Percentiles rank a stretch among this genome's conserved stretches.
Evolutionary conservation across 1,140 invertebrate species (phyloP).

Genomic region (Drosophila paulistorum): DNA sequence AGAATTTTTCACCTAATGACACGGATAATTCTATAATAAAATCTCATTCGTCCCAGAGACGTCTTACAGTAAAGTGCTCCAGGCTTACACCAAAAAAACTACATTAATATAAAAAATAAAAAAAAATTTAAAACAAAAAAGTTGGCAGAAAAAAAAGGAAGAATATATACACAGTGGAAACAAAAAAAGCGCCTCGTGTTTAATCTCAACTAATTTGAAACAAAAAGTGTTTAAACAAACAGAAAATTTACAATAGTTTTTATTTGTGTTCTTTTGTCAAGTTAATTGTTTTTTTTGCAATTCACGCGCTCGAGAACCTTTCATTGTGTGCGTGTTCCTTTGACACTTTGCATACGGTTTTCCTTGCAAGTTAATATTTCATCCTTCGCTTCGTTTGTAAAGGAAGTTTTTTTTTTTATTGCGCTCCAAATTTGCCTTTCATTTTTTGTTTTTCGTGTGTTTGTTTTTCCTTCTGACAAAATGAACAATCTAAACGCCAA

Average conservation of each 20-base stretch:
- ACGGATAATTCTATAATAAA: neutral
- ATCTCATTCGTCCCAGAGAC: constrained; percentile 53
- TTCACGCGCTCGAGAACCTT: too few relatives aligned
- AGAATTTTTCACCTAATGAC: neutral
- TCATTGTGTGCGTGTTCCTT: too few relatives aligned
- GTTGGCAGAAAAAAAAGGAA: neutral
- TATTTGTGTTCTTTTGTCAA: neutral
- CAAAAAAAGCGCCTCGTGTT: too few relatives aligned
- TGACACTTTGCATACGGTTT: neutral
- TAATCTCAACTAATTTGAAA: neutral
- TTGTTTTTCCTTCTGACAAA: neutral
- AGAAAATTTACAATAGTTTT: constrained; percentile 6
- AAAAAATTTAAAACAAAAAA: constrained; percentile 9
- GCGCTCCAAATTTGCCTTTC: too few relatives aligned
- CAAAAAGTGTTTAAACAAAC: neutral
- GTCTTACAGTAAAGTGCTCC: constrained; percentile 47
- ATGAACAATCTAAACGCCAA: constrained; percentile 70
- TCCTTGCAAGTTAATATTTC: neutral
- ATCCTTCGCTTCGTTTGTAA: neutral
- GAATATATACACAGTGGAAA: too few relatives aligned
- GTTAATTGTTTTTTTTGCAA: neutral
- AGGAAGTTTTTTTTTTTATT: neutral
- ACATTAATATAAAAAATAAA: constrained; percentile 24
- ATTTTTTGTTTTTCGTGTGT: neutral
- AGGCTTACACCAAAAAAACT: constrained; percentile 22